Evolutionary conservation across 2,888 invertebrate genomes (phyloP).

Genomic region (Suillia variegata): DNA sequence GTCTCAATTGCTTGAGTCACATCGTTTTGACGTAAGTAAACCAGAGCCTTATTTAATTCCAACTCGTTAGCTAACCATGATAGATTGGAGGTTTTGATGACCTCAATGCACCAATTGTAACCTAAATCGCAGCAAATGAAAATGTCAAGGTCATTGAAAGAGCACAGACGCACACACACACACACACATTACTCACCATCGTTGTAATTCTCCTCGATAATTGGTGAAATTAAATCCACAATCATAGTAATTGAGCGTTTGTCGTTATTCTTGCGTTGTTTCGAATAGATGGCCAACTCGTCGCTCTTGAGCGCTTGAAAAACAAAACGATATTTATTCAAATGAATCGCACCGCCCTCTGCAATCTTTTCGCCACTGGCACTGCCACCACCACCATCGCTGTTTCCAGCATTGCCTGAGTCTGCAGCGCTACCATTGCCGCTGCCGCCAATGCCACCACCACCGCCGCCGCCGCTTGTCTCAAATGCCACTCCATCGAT

Average conservation of each 20-base stretch:
- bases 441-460: not conserved
- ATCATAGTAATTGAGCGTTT: constrained; percentile 84
- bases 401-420: no score
- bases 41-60: constrained; percentile 89
- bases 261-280: constrained; percentile 72
- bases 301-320: constrained; percentile 79
- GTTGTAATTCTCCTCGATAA: constrained; percentile 74
- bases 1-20: constrained; percentile 81
- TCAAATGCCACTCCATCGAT: constrained; percentile 36
- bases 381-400: not conserved
- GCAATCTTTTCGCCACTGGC: not conserved
- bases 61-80: constrained; percentile 82
- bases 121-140: constrained; percentile 38
- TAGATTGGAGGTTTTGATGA: constrained; percentile 88
- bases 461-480: not conserved
- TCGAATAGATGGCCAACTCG: constrained; percentile 74
- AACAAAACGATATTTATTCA: constrained; percentile 67
- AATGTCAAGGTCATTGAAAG: not conserved
- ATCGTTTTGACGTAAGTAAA: constrained; percentile 81
- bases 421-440: not conserved
- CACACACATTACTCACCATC: constrained; percentile 66
- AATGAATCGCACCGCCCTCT: constrained; percentile 12
- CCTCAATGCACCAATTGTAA: constrained; percentile 89
- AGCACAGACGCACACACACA: no score
- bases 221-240: constrained; percentile 86